Evolutionary conservation across 2,888 invertebrate genomes (phyloP), one percentile per base, ranked within the genome.

Genomic region (Ophraella communa): DNA sequence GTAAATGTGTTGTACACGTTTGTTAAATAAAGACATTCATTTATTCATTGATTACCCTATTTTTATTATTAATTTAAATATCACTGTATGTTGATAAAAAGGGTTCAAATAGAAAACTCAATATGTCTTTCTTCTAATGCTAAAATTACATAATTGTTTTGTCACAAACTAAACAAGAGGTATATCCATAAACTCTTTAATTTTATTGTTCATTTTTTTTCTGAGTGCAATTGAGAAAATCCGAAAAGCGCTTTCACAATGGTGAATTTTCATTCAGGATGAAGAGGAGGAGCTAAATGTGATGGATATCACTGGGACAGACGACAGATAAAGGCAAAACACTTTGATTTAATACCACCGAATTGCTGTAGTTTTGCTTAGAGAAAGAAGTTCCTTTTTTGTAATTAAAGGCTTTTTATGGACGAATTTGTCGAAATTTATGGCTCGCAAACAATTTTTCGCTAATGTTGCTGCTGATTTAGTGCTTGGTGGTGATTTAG

Each of bases 241-340:
- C 53, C 14, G 27, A 18, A 51, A 51, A 59, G 49, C 35, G 18
- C 35, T 44, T 51, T 59, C 66, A 64, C 62, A 57, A 64, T 64
- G 53, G 64, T 52, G 65, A 55, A 65, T 64, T 57, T 58, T 62
- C 58, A 47, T 56, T 53, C 57, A 67, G 69, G 67, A 64, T 56
- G 64, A 65, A 70, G 69, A 79, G 79, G 81, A 78, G 81, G 80
- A 79, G 80, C 78, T 70, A 60, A 71, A 62, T 66, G 81, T 81
- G 82, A 82, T 82, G 80, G 81, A 82, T 81, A 80, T 77, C 73
- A 76, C 75, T 42, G 44, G 60, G 80, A 80, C 79, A 79, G 77
- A 77, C 80, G 82, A 81, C 81, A 82, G 81, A 82, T 82, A 82
- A 82, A 82, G 81, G 81, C 81, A 82, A 82, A 82, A 82, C 81